These are phyloP conservation scores for Phengaris alcon DNA, from an alignment of 2,888 invertebrate genomes.

Conservation along the genomic window DNA sequence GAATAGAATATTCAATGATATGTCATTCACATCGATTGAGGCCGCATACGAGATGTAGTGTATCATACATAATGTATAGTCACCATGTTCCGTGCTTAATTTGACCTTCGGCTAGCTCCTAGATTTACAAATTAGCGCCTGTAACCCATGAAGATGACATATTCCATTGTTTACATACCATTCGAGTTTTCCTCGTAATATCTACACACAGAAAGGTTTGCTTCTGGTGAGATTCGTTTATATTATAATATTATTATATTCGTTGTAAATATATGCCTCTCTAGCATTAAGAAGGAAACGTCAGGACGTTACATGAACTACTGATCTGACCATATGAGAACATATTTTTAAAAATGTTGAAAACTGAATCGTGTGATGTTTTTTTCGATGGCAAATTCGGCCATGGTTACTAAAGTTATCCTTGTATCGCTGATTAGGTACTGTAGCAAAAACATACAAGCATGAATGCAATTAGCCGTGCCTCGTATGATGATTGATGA, in stretches of 20 bases:
- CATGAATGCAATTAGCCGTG: constrained; percentile 36
- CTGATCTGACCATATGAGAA: too few relatives aligned
- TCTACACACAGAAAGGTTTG: neutral
- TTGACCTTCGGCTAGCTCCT: constrained; percentile 48
- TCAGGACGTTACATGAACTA: too few relatives aligned
- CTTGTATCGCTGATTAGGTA: constrained; percentile 2
- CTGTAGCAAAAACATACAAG: constrained; percentile 30
- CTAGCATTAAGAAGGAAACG: neutral
- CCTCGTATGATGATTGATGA: constrained; percentile 43
- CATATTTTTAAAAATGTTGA: neutral
- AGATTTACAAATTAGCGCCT: constrained; percentile 21
- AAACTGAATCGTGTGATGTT: neutral
- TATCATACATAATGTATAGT: constrained; percentile 68
- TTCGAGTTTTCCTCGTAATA: neutral
- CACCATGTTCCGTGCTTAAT: constrained; percentile 52
- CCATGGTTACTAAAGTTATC: constrained; percentile 7
- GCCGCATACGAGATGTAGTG: constrained; percentile 68
- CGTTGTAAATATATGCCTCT: neutral
- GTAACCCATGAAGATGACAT: constrained; percentile 23
- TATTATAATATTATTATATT: neutral
- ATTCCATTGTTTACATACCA: neutral
- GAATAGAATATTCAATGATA: constrained; percentile 75
- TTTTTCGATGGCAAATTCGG: neutral
- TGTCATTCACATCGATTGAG: constrained; percentile 76
- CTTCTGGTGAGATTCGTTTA: neutral